Base-by-base conservation (phyloP, 2,113 vertebrate species). In the Corythoichthys intestinalis region DNA sequence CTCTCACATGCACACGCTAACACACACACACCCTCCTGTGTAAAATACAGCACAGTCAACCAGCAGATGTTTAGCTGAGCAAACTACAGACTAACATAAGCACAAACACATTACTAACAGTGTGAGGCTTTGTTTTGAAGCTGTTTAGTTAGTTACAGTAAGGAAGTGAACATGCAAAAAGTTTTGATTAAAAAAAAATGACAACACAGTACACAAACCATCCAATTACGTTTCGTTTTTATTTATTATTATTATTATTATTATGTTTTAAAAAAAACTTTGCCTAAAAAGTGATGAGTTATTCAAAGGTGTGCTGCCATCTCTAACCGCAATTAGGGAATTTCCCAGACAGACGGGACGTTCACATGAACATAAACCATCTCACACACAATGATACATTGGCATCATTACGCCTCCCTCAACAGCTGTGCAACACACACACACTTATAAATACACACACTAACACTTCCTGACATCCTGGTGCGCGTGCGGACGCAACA, bases 1-100 rank as follows among this genome's bases (percentile, higher is more conserved):
- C 77, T 75, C 60, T 71, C 70, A 69, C 11, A 54, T 17, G n/a
- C 46, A 74, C 67, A 69, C 66, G 44, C 47, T 53, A 61, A 50
- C 41, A 53, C 59, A 59, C 38, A 66, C 56, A 59, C 52, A 77
- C 67, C 71, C 65, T 47, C 47, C 57, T 67, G 41, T n/a, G 44
- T 59, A 63, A 58, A 66, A 39, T 44, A 28, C 2, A 66, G 41
- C 63, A 63, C 4, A 71, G 59, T 59, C 34, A 13, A 37, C 56
- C 34, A 35, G 12, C 56, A 58, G 10, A 34, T 14, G 34, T 58
- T 58, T 14, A 11, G 34, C 56, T 58, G 34, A 58, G 35, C 4
- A 37, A 76, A 68, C 49, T 53, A 44, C 70, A 60, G 47, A 72
- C 62, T 67, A 47, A 50, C 34, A 62, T 39, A 73, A 17, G 15